These are phyloP conservation scores for Umimayanthus kanabou DNA, from an alignment of 92 coral and sea anemone species.

Conservation along the genomic window DNA sequence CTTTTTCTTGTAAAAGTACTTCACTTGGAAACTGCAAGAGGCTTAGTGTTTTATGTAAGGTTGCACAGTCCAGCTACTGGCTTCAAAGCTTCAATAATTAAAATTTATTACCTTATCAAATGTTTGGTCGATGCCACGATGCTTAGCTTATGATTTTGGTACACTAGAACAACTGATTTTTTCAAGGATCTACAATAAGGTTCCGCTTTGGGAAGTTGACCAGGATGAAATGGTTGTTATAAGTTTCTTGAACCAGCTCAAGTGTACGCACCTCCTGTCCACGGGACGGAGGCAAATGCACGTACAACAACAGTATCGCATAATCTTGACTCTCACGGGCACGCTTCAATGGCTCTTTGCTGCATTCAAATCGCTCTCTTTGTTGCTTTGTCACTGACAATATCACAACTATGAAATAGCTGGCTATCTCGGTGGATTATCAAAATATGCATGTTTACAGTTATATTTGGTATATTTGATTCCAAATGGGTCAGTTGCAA, in stretches of 20 bases:
- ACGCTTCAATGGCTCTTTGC: background rate
- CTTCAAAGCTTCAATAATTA: background rate
- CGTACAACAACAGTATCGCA: background rate
- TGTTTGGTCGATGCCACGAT: background rate
- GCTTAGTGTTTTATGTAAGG: background rate
- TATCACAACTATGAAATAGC: no score
- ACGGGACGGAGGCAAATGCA: background rate
- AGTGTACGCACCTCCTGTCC: background rate
- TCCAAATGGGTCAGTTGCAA: no score
- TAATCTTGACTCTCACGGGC: background rate
- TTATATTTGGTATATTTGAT: no score
- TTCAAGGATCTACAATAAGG: background rate
- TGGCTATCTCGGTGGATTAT: no score
- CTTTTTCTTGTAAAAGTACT: background rate
- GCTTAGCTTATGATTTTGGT: constrained; percentile 1
- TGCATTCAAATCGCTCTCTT: background rate
- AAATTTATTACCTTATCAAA: background rate
- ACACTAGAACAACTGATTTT: background rate
- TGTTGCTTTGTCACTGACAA: constrained; percentile 4
- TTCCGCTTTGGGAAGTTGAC: background rate
- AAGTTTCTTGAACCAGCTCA: no score
- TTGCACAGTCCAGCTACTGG: background rate
- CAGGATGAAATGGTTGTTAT: background rate
- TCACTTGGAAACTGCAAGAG: background rate
- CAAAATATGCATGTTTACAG: no score